phyloP scores from a whole-genome alignment of 2,113 vertebrate species.

The Benitochromis conjunctus region DNA sequence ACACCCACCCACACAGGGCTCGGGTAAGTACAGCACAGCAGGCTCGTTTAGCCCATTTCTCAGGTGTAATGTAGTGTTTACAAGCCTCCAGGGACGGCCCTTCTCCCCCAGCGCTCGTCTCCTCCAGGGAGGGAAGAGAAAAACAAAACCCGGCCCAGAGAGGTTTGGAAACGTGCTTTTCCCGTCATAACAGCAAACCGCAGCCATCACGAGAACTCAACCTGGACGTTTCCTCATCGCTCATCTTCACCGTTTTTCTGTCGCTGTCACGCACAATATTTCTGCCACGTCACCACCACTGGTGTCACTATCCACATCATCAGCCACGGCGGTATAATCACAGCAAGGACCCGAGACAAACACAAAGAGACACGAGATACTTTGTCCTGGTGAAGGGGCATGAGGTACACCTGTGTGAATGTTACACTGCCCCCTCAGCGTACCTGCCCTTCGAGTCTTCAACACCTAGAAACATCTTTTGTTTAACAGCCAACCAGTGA shows the following conservation, averaged over 20 bases:
- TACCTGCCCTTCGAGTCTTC: fast-evolving
- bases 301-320: neutral
- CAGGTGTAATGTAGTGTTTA: slow-evolving; percentile 29
- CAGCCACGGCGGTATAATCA: fast-evolving
- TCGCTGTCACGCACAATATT: neutral
- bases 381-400: too few relatives aligned
- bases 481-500: neutral
- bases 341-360: neutral
- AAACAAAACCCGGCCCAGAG: neutral
- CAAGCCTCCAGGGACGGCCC: neutral
- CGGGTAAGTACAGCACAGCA: neutral
- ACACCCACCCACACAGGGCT: neutral
- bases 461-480: neutral
- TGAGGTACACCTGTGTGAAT: too few relatives aligned
- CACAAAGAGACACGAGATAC: neutral
- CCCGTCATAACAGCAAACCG: neutral
- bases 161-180: neutral
- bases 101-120: neutral
- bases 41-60: slow-evolving; percentile 22
- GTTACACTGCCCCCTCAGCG: neutral
- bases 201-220: neutral
- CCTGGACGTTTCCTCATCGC: neutral
- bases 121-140: neutral
- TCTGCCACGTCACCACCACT: neutral
- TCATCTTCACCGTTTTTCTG: neutral